Evolutionary conservation across 2,113 vertebrate species (phyloP).

Genomic region (Nettapus auritus): DNA sequence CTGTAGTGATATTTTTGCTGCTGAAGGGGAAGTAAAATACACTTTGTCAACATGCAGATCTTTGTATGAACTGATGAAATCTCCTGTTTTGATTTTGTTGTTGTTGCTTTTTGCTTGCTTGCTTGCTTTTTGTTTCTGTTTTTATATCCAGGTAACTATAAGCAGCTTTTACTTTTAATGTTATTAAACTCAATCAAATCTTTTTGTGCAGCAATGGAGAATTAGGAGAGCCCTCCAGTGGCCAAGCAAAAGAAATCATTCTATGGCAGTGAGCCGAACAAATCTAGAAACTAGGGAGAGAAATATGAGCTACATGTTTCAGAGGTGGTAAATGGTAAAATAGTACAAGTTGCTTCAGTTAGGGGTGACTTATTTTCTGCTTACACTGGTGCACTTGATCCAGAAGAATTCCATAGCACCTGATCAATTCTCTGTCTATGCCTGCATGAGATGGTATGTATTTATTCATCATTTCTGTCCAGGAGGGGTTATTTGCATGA

Average conservation of each 20-base stretch:
- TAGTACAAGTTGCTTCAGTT: not conserved
- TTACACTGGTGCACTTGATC: not conserved
- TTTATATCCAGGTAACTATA: not conserved
- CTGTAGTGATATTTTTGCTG: not conserved
- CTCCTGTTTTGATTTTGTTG: not conserved
- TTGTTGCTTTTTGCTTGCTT: not conserved
- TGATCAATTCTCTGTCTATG: not conserved
- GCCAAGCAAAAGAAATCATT: not conserved
- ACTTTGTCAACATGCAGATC: not conserved
- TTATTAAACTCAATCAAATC: not conserved
- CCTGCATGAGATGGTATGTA: not conserved
- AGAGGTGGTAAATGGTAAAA: not conserved
- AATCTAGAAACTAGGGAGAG: not conserved
- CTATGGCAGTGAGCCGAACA: not conserved
- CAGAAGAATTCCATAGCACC: not conserved
- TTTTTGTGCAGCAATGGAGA: not conserved
- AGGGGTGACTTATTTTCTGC: not conserved
- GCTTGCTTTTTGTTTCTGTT: not conserved
- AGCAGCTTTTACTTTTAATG: not conserved
- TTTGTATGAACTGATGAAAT: not conserved
- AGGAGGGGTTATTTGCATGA: not conserved
- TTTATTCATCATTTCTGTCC: not conserved
- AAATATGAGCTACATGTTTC: not conserved
- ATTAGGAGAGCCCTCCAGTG: slow-evolving; percentile 62
- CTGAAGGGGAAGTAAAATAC: not conserved